phyloP scores from a whole-genome alignment of 2,888 invertebrate species.

The Agonopterix subpropinquella region DNA sequence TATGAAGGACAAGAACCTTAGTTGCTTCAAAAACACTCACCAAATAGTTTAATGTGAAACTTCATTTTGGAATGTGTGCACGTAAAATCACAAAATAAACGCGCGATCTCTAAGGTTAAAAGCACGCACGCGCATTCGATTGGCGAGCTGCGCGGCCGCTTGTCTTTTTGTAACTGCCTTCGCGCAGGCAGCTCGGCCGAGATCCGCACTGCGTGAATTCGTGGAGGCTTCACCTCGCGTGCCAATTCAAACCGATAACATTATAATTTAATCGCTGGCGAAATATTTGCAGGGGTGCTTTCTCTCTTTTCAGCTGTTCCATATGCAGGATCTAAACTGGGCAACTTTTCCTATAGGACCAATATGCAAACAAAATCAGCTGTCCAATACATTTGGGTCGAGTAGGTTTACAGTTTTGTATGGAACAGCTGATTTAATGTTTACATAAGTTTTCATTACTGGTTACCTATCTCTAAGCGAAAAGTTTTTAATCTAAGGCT shows the following conservation, averaged over 20 bases:
- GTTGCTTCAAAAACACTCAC: constrained; percentile 31
- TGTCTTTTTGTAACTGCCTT: constrained; percentile 49
- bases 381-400: too few relatives aligned
- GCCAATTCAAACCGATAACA: constrained; percentile 34
- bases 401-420: too few relatives aligned
- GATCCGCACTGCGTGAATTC: constrained; percentile 27
- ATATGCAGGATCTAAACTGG: too few relatives aligned
- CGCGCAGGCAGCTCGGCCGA: constrained; percentile 19
- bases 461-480: too few relatives aligned
- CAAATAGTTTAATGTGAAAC: constrained; percentile 54
- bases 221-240: constrained; percentile 45
- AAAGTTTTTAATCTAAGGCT: too few relatives aligned
- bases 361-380: too few relatives aligned
- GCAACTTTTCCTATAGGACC: constrained; percentile 5
- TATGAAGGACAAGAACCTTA: too few relatives aligned
- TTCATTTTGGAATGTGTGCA: constrained; percentile 46
- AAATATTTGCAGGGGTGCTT: too few relatives aligned
- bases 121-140: constrained; percentile 18
- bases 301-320: too few relatives aligned
- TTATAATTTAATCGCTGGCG: not conserved
- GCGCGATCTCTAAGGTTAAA: constrained; percentile 15
- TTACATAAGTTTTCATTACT: too few relatives aligned
- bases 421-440: too few relatives aligned
- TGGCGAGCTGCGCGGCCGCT: constrained; percentile 55
- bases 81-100: constrained; percentile 32